A percentile compares a stretch with the other conserved stretches of the same genome.
Evolutionary conservation across 2,888 invertebrate species (phyloP).

Genomic region (Hoplodrina ambigua): DNA sequence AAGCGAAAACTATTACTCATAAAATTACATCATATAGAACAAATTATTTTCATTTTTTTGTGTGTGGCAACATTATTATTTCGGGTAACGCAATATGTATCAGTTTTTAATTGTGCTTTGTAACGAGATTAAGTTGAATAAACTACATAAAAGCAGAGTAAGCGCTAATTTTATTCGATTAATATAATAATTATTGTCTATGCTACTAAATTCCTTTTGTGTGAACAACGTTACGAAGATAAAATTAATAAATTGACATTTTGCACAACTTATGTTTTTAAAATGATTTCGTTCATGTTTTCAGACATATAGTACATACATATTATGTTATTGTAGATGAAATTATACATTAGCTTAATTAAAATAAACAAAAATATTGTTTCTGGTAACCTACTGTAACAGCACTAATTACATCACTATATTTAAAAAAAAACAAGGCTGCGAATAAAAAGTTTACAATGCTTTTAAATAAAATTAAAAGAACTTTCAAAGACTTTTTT

Average conservation of each 20-base stretch:
- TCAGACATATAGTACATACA: constrained; percentile 44
- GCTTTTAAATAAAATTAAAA: constrained; percentile 13
- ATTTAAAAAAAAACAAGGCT: constrained; percentile 45
- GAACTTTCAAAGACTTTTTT: background rate
- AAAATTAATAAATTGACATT: constrained; percentile 77
- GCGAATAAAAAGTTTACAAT: constrained; percentile 25
- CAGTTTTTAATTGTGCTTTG: background rate
- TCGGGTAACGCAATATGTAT: background rate
- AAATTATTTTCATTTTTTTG: too few species aligned
- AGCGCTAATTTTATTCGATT: background rate
- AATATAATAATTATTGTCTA: constrained; percentile 40
- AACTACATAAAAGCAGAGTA: background rate
- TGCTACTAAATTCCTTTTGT: constrained; percentile 24
- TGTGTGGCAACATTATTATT: background rate
- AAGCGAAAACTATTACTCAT: too few species aligned
- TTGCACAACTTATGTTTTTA: constrained; percentile 76
- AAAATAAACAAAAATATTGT: background rate
- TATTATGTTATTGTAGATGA: constrained; percentile 23
- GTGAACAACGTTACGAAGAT: constrained; percentile 60
- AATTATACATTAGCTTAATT: constrained; percentile 17
- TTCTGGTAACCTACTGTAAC: background rate
- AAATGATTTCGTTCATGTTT: constrained; percentile 64
- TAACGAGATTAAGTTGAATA: background rate
- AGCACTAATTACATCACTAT: constrained; percentile 14
- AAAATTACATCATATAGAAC: too few species aligned